Percentiles rank a stretch among this genome's conserved stretches.
Evolutionary conservation across 1,140 invertebrate species (phyloP).

Genomic region (Neelides sp.): DNA sequence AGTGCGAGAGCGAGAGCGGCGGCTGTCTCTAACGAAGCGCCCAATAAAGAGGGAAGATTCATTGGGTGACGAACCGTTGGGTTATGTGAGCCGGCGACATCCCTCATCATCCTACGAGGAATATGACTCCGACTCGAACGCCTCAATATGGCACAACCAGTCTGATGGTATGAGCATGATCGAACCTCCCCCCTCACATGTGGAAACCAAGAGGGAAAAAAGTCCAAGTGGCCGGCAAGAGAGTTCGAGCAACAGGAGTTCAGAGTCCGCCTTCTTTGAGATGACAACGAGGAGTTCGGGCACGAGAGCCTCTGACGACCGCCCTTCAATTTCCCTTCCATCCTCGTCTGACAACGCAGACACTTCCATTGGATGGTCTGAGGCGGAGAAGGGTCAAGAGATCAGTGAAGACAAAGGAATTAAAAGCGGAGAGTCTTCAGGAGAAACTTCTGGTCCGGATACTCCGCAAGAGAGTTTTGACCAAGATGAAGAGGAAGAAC

Average conservation of each 20-base stretch:
- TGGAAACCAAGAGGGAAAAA: slow-evolving; percentile 1
- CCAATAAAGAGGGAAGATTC: slow-evolving; percentile 25
- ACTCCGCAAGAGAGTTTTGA: slow-evolving; percentile 60
- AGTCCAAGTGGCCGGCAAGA: slow-evolving; percentile 15
- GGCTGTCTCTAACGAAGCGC: slow-evolving; percentile 24
- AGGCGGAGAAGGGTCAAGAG: slow-evolving; percentile 30
- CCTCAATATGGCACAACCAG: slow-evolving; percentile 15
- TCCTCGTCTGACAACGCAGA: slow-evolving; percentile 26
- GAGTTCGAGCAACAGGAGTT: slow-evolving; percentile 22
- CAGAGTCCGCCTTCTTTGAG: slow-evolving; percentile 22
- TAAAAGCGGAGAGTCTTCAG: slow-evolving; percentile 48
- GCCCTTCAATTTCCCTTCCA: slow-evolving; percentile 24
- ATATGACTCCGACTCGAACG: slow-evolving; percentile 14
- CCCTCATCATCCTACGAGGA: slow-evolving; percentile 26
- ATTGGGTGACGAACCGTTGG: slow-evolving; percentile 27
- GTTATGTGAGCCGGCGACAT: slow-evolving; percentile 25
- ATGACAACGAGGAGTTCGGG: slow-evolving; percentile 20
- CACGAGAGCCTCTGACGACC: slow-evolving; percentile 33
- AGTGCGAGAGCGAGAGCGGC: slow-evolving; percentile 10
- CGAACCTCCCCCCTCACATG: slow-evolving; percentile 26
- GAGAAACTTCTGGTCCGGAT: slow-evolving; percentile 73
- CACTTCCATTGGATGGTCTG: slow-evolving; percentile 16
- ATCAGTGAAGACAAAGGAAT: slow-evolving; percentile 20
- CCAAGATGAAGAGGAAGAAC: slow-evolving; percentile 47
- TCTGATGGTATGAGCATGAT: slow-evolving; percentile 26